A percentile compares a stretch with the other conserved stretches of the same genome.
Conservation (phyloP, 2,797 vertebrate genomes). For the Scolopax bukidnonensis region DNA sequence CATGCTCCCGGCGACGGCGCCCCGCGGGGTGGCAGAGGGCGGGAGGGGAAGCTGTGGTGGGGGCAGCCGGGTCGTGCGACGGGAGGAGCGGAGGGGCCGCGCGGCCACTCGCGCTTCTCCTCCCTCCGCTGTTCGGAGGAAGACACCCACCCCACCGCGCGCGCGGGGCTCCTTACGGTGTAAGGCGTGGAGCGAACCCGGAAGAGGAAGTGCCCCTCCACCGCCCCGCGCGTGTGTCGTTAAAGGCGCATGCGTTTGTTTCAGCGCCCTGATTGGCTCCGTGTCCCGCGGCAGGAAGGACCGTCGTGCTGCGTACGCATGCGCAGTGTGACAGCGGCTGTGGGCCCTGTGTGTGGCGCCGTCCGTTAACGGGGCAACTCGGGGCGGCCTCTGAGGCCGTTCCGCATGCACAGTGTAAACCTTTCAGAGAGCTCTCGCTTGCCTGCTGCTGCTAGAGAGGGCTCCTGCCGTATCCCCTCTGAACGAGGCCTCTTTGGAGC, state of each 20-base stretch:
- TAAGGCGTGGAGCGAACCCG: not conserved
- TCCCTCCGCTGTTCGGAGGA: accelerated
- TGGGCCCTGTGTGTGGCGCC: accelerated
- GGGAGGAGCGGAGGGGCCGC: accelerated
- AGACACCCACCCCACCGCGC: too few relatives aligned
- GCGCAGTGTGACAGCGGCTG: accelerated
- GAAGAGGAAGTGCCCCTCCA: not conserved
- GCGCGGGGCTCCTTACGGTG: not conserved
- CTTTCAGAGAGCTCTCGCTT: accelerated
- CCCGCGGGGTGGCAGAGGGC: accelerated
- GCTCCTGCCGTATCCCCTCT: accelerated
- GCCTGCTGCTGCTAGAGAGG: too few relatives aligned
- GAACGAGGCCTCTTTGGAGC: accelerated
- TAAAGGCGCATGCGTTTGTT: accelerated
- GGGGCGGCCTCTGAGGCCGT: accelerated
- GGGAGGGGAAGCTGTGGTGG: too few relatives aligned
- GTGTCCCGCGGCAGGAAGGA: accelerated
- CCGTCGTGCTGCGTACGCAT: accelerated
- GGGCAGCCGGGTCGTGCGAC: accelerated
- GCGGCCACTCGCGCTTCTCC: accelerated
- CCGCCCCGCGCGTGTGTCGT: accelerated
- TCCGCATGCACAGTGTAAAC: accelerated
- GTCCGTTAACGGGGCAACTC: accelerated
- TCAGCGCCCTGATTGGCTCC: accelerated
- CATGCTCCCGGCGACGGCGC: accelerated